Base-by-base conservation (phyloP, 1,140 invertebrate genomes). In the Cydia splendana region DNA sequence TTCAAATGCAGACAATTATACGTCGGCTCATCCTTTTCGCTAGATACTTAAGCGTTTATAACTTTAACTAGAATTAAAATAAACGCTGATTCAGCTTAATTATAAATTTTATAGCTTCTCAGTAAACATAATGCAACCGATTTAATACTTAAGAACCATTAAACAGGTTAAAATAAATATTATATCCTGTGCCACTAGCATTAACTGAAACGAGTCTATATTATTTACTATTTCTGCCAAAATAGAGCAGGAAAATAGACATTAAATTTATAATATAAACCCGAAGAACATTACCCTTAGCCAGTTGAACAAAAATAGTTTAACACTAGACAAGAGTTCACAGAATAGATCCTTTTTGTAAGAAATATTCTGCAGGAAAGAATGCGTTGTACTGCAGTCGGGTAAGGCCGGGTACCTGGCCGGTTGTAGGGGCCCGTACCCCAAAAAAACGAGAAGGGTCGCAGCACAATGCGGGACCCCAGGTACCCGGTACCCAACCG, bases 361-460 rank as follows among this genome's bases (percentile, higher is more conserved):
- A 38, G 51, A 38, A 77, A 76, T 34, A 76, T 69, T 76, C 51
- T 38, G 76, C 76, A 77, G 74, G 51, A 69, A 85, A 84, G 83
- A 87, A 87, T 87, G 80, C 79, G 75, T 80, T 77, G 83, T 81
- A 77, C 82, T 83, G 57, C 45, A 74, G 78, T 24, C 57, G 57
- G 20, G 20, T 62, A 62, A 79, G 81, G 86, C 85, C 84, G 85
- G 73, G 48, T 92, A 93, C 91, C 91, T 93, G 91, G 85, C 78
- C 77, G 78, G 79, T 80, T 81, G 84, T 81, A 86, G 85, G 87
- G 88, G 87, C 86, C 86, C 84, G 81, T 86, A 82, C 82, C 77
- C 84, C 84, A 88, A 91, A 92, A 93, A 93, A 93, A 91, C 81
- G 84, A 85, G 85, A 89, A 91, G 91, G 91, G 91, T 91, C 88